These are phyloP conservation scores for Loris lydekkerianus DNA, from an alignment of 2,797 vertebrate genomes.

Conservation along the genomic window DNA sequence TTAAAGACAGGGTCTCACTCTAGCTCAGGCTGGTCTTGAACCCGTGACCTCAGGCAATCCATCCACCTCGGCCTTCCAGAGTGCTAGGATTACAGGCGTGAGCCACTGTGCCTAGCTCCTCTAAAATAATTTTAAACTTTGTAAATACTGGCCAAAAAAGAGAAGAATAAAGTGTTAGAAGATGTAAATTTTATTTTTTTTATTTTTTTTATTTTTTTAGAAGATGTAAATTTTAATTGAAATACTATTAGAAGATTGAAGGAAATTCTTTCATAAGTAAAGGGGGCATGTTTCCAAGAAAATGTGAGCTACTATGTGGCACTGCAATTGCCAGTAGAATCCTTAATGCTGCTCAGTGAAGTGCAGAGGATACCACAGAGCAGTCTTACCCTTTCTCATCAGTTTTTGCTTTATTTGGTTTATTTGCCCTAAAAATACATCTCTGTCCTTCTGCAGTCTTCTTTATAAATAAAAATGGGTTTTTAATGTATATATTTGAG, in stretches of 20 bases:
- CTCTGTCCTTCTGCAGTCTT: slow-evolving; percentile 41
- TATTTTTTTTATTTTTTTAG: too few species aligned
- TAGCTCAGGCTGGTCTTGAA: too few species aligned
- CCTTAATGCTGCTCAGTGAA: not conserved
- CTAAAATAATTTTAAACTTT: not conserved
- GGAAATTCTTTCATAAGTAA: not conserved
- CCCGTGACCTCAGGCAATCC: too few species aligned
- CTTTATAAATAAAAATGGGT: slow-evolving; percentile 48
- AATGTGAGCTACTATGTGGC: not conserved
- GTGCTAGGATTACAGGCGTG: too few species aligned
- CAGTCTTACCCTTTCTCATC: not conserved
- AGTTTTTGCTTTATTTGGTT: slow-evolving; percentile 15
- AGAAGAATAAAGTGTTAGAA: slow-evolving; percentile 7
- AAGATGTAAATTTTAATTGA: slow-evolving; percentile 7
- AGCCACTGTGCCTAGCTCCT: too few species aligned
- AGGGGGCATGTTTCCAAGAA: not conserved
- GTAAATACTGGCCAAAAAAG: slow-evolving; percentile 20
- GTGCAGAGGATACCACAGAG: not conserved
- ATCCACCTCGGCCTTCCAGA: too few species aligned
- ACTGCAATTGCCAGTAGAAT: not conserved
- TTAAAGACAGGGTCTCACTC: too few species aligned
- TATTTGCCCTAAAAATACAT: slow-evolving; percentile 25
- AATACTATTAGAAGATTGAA: slow-evolving; percentile 12
- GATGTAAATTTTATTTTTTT: slow-evolving; percentile 39
- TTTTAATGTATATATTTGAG: not conserved